These are phyloP conservation scores for Melikaiella ostensackeni DNA, from an alignment of 2,888 invertebrate genomes.

Conservation along the genomic window DNA sequence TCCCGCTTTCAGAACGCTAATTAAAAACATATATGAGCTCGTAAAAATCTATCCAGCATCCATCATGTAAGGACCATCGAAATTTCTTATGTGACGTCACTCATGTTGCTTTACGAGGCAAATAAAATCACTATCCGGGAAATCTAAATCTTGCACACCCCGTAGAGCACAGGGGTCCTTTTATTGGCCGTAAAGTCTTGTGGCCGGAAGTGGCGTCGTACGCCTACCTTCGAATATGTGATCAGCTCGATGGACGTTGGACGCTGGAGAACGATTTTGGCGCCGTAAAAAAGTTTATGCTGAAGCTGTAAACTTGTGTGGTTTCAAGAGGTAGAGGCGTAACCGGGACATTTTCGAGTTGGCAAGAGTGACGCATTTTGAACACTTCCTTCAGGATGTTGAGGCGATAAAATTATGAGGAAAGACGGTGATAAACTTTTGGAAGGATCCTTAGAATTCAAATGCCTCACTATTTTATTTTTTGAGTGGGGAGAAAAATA, in stretches of 20 bases:
- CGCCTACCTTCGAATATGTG: conserved; percentile 48
- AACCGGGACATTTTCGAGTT: conserved; percentile 32
- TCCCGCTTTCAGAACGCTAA: conserved; percentile 23
- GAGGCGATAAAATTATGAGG: background rate
- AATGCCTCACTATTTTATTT: background rate
- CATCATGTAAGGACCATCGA: conserved; percentile 3
- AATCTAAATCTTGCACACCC: conserved; percentile 64
- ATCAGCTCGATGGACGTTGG: conserved; percentile 32
- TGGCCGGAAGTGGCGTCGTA: conserved; percentile 53
- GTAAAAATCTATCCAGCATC: conserved; percentile 22
- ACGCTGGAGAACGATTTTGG: conserved; percentile 30
- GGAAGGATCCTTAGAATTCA: background rate
- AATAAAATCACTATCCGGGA: conserved; percentile 53
- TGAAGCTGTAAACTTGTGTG: conserved; percentile 27
- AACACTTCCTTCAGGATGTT: conserved; percentile 23
- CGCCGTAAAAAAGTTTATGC: conserved; percentile 35
- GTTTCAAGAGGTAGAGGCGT: conserved; percentile 27
- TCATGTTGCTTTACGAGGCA: conserved; percentile 16
- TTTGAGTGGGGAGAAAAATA: background rate
- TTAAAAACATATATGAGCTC: conserved; percentile 15
- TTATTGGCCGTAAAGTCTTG: conserved; percentile 56
- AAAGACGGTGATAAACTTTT: background rate
- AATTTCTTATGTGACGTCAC: conserved; percentile 14
- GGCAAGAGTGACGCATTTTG: conserved; percentile 8
- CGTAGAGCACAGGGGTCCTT: conserved; percentile 47